Conservation (phyloP, 2,888 invertebrate species). For the Podotricha telesiphe region DNA sequence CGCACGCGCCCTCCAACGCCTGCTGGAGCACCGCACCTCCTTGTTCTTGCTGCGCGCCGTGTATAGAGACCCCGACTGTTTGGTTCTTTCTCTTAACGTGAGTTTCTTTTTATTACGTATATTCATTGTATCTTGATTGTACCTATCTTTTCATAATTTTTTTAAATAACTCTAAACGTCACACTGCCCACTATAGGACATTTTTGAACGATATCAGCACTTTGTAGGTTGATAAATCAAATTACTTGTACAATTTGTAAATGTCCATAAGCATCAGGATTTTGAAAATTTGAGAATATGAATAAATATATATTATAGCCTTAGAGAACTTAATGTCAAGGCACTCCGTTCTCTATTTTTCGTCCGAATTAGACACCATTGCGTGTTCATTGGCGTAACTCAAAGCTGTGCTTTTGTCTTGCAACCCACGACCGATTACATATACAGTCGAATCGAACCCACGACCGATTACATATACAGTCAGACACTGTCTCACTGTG, state of each 20-base stretch:
- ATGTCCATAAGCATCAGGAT: too few species aligned
- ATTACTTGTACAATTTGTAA: too few species aligned
- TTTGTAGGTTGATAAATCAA: too few species aligned
- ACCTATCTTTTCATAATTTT: background rate
- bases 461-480: too few species aligned
- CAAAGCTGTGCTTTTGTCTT: background rate
- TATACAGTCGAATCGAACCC: background rate
- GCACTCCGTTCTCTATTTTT: background rate
- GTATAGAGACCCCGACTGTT: constrained; percentile 51
- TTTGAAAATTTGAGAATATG: too few species aligned
- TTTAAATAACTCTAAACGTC: too few species aligned
- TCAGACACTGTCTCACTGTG: too few species aligned
- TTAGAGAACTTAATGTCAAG: background rate
- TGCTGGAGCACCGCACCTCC: constrained; percentile 47
- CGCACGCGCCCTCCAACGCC: constrained; percentile 4
- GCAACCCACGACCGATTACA: too few species aligned
- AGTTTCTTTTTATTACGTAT: constrained; percentile 36
- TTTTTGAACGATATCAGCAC: too few species aligned
- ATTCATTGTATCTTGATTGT: background rate
- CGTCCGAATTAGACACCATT: background rate
- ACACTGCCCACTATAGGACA: too few species aligned
- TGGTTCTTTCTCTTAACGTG: constrained; percentile 56
- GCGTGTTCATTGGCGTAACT: background rate
- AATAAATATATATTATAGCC: too few species aligned
- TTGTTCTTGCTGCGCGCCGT: constrained; percentile 58